Evolutionary conservation across 2,888 invertebrate genomes (phyloP).

Genomic region (Deroplatys truncata): DNA sequence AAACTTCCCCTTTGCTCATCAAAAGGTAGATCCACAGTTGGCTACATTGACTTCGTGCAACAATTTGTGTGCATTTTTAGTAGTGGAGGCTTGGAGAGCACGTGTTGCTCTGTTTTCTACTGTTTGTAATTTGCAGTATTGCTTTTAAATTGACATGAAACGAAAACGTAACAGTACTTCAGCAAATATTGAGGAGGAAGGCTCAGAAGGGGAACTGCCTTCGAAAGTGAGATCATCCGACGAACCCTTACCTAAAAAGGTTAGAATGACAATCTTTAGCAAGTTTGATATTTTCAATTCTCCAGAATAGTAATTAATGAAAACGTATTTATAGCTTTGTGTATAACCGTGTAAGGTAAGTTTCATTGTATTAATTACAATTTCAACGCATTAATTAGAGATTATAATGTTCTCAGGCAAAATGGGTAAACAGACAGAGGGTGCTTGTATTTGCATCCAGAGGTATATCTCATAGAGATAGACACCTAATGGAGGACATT

Average conservation of each 20-base stretch:
- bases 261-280: constrained; percentile 36
- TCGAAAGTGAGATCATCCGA: constrained; percentile 62
- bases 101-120: too few species aligned
- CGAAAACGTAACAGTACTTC: background rate
- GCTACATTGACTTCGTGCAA: too few species aligned
- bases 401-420: constrained; percentile 53
- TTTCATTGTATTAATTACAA: background rate
- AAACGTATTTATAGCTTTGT: background rate
- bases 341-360: background rate
- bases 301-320: background rate
- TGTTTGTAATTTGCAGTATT: too few species aligned
- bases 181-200: constrained; percentile 42
- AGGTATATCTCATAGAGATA: constrained; percentile 85
- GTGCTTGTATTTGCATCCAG: constrained; percentile 92
- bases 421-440: constrained; percentile 92
- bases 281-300: background rate
- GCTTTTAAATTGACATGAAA: background rate
- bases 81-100: too few species aligned
- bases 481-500: constrained; percentile 95
- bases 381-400: background rate
- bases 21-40: too few species aligned
- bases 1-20: too few species aligned
- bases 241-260: constrained; percentile 67
- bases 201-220: constrained; percentile 42
- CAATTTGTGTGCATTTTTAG: too few species aligned